Base-by-base conservation (phyloP, 2,113 vertebrate genomes). In the Phylloscopus trochiloides region DNA sequence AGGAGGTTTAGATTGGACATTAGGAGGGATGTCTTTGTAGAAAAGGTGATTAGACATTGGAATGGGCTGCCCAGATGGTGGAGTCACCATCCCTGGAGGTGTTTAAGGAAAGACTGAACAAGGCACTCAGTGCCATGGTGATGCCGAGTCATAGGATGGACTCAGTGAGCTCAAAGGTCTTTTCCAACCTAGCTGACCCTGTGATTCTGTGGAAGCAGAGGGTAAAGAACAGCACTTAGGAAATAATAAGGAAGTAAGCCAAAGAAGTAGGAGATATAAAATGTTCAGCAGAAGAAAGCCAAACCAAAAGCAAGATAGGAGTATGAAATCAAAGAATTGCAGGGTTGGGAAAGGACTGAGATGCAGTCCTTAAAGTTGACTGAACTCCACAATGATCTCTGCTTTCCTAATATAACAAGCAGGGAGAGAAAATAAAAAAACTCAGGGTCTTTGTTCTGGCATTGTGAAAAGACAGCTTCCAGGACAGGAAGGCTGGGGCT, bases 401-500 rank as follows among this genome's bases (percentile, higher is more conserved):
- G 10, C 19, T 78, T 38, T 57, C 17, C 25, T 40, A 72, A 6
- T 61, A 48, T 21, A 85, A 51, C 17, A 87, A 68, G 3, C 42
- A 81, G 24, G 34, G 16, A 61, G 7, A 61, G n/a, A 65, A 84
- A 67, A 76, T 34, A 29, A 70, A 75, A 84, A 84, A 77, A 6
- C 2, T n/a, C 21, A 4, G 3, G 5, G 10, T 75, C 19, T 65
- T 86, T 58, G 31, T 48, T 71, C 51, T 2, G 0, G 2, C 25
- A 45, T 18, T 45, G 17, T 65, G 38, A 38, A 81, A 70, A 29
- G 7, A 31, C 13, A 26, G 2, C 11, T 68, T 73, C 50, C 38
- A 43, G 63, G 15, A 25, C n/a, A 79, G 25, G 38, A 72, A 20
- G 9, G 17, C 9, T 73, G 22, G 7, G 28, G 4, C 31, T 68